Conservation (phyloP, 2,888 invertebrate species). For the Nasonovia ribisnigri region DNA sequence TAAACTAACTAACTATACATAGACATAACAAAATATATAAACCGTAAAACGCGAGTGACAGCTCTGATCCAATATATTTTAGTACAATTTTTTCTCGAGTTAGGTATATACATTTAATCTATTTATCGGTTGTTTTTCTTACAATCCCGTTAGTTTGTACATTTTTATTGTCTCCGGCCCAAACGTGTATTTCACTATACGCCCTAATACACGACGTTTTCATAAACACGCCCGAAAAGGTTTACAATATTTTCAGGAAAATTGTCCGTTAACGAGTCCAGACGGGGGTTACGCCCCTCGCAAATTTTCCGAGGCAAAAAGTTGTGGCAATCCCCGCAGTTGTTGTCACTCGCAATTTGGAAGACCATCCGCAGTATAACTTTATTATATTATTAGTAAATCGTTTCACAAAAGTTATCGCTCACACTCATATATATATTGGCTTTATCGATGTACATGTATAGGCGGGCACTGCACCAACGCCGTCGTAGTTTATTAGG, state of each 20-base stretch:
- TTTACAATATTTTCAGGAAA: too few species aligned
- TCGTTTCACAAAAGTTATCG: not conserved
- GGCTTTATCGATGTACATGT: not conserved
- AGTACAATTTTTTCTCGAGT: too few species aligned
- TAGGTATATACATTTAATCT: too few species aligned
- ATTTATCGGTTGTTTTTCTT: too few species aligned
- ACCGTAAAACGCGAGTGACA: not conserved
- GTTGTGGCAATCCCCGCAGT: not conserved
- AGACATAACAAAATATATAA: not conserved
- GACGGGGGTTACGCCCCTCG: too few species aligned
- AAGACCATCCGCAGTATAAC: not conserved
- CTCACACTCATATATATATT: not conserved
- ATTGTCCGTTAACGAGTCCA: too few species aligned
- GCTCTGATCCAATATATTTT: not conserved
- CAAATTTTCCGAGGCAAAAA: not conserved
- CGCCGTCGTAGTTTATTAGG: not conserved
- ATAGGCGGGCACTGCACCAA: not conserved
- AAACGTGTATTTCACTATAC: too few species aligned
- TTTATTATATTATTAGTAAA: not conserved
- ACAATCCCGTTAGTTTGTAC: too few species aligned
- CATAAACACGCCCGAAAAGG: too few species aligned
- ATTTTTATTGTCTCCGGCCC: too few species aligned
- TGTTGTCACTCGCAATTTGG: not conserved
- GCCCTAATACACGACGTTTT: too few species aligned
- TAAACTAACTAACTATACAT: too few species aligned